These are phyloP conservation scores for Drosophila lacteicornis DNA, from an alignment of 1,140 invertebrate species.

Conservation along the genomic window DNA sequence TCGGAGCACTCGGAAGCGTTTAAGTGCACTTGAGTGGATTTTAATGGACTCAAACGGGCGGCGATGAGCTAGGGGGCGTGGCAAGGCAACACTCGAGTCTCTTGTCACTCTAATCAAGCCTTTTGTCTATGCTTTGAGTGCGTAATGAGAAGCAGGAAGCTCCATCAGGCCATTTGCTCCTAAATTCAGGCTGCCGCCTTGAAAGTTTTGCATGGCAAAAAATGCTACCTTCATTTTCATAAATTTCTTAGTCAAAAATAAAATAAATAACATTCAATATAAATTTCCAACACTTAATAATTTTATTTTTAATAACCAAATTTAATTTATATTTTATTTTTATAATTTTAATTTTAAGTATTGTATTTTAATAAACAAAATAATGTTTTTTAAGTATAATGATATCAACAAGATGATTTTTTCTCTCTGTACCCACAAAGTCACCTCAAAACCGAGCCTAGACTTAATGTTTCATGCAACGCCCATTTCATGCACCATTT, in stretches of 20 bases:
- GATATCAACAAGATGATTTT: neutral
- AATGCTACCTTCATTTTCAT: neutral
- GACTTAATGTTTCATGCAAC: slow-evolving; percentile 17
- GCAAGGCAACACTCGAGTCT: slow-evolving; percentile 10
- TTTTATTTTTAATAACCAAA: no score
- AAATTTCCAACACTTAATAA: no score
- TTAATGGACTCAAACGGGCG: slow-evolving; percentile 69
- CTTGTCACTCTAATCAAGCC: slow-evolving; percentile 76
- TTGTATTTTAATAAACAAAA: no score
- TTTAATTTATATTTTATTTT: no score
- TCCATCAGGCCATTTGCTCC: neutral
- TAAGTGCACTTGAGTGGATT: slow-evolving; percentile 83
- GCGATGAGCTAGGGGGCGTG: slow-evolving; percentile 24
- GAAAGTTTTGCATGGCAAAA: neutral
- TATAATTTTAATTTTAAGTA: no score
- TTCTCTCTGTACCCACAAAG: neutral
- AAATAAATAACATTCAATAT: neutral
- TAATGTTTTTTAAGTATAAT: no score
- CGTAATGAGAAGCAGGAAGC: slow-evolving; percentile 34
- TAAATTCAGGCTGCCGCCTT: slow-evolving; percentile 41
- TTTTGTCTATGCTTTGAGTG: slow-evolving; percentile 46
- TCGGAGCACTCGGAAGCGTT: slow-evolving; percentile 76
- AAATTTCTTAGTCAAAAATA: neutral
- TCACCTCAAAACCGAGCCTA: neutral
- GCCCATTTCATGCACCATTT: slow-evolving; percentile 55